Percentiles rank a stretch among this genome's conserved stretches.
These are phyloP conservation scores for Podotricha telesiphe DNA, from an alignment of 2,888 invertebrate species.

Conservation along the genomic window DNA sequence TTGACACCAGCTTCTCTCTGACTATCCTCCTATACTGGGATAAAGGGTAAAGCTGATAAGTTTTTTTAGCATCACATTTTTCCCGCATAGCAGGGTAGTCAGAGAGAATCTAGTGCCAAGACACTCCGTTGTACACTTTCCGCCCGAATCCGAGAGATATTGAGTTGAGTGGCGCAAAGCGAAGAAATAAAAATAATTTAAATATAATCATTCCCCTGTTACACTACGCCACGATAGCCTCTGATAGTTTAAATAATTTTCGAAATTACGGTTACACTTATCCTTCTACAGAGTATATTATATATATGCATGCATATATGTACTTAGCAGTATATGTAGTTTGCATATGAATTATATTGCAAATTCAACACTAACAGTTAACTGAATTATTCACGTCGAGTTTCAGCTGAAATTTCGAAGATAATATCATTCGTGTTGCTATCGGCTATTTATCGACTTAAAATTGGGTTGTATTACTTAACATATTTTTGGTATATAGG, in stretches of 20 bases:
- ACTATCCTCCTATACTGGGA: too few relatives aligned
- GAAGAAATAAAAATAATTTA: too few relatives aligned
- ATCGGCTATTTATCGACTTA: constrained; percentile 38
- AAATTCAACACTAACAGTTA: constrained; percentile 33
- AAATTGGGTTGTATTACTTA: not conserved
- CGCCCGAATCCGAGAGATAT: too few relatives aligned
- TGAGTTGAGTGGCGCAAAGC: too few relatives aligned
- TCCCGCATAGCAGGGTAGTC: not conserved
- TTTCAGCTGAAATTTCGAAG: constrained; percentile 39
- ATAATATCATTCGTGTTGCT: constrained; percentile 47
- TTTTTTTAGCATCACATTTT: too few relatives aligned
- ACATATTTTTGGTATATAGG: too few relatives aligned
- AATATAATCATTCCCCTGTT: too few relatives aligned
- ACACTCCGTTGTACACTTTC: not conserved
- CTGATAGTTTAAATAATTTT: not conserved
- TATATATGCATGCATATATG: not conserved
- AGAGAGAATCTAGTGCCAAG: not conserved
- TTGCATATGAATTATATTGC: constrained; percentile 21
- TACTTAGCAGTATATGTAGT: not conserved
- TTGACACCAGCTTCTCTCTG: too few relatives aligned
- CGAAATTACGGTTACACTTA: not conserved
- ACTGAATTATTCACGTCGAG: constrained; percentile 36
- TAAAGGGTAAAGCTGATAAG: too few relatives aligned
- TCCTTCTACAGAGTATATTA: not conserved
- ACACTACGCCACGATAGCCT: too few relatives aligned